Evolutionary conservation across 2,888 invertebrate genomes (phyloP).

Genomic region (Andrena chrysosceles): DNA sequence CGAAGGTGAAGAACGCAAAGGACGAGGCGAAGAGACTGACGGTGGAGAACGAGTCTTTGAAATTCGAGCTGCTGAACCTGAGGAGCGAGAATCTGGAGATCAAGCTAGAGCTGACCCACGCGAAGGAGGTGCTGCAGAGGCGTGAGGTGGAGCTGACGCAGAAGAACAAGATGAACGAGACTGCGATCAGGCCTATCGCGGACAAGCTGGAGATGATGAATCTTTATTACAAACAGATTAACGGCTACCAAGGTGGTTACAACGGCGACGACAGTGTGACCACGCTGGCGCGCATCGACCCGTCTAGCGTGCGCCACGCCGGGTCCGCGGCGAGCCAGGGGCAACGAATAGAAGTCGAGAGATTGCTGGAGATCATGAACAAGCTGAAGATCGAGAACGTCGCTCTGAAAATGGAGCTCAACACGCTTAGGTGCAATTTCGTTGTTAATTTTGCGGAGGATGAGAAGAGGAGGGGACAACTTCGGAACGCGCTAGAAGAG

Average conservation of each 20-base stretch:
- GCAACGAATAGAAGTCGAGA: background rate
- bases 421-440: slow-evolving; percentile 48
- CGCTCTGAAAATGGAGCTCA: slow-evolving; percentile 52
- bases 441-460: slow-evolving; percentile 44
- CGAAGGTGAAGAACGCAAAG: slow-evolving; percentile 30
- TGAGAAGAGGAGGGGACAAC: slow-evolving; percentile 39
- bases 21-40: slow-evolving; percentile 34
- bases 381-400: slow-evolving; percentile 47
- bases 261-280: background rate
- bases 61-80: slow-evolving; percentile 59
- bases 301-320: background rate
- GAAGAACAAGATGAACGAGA: background rate
- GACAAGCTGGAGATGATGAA: slow-evolving; percentile 35
- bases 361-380: slow-evolving; percentile 18
- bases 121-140: slow-evolving; percentile 39
- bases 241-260: slow-evolving; percentile 7
- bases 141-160: background rate
- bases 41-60: slow-evolving; percentile 62
- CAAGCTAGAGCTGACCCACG: slow-evolving; percentile 36
- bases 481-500: slow-evolving; percentile 58
- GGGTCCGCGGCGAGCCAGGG: background rate
- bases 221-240: slow-evolving; percentile 35
- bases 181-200: background rate
- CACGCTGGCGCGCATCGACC: slow-evolving; percentile 4
- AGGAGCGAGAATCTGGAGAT: slow-evolving; percentile 42